These are phyloP conservation scores for Epizoanthus illoricatus DNA, from an alignment of 92 coral and sea anemone species.

Conservation along the genomic window DNA sequence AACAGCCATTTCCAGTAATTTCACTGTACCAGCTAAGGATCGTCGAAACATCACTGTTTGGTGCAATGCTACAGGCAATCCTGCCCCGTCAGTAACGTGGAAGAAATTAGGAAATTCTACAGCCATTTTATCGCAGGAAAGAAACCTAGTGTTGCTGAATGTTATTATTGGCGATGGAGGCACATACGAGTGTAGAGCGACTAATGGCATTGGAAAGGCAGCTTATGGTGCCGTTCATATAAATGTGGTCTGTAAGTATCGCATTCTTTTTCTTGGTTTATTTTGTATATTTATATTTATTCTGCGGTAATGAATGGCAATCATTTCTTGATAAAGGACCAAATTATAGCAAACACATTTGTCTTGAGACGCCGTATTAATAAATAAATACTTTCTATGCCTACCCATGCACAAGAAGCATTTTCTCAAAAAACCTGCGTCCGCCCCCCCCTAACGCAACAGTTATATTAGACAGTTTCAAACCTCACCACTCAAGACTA, in stretches of 20 bases:
- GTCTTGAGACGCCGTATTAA: too few relatives aligned
- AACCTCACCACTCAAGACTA: too few relatives aligned
- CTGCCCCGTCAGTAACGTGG: constrained; percentile 47
- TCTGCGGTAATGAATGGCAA: too few relatives aligned
- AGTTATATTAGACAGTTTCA: too few relatives aligned
- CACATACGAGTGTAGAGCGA: constrained; percentile 61
- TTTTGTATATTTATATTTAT: too few relatives aligned
- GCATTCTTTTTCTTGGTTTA: too few relatives aligned
- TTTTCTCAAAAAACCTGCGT: too few relatives aligned
- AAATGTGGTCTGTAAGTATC: constrained; percentile 27
- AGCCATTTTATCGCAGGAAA: constrained; percentile 36
- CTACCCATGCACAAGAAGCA: too few relatives aligned
- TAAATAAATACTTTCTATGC: too few relatives aligned
- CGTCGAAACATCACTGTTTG: constrained; percentile 20
- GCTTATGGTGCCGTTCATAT: constrained; percentile 41
- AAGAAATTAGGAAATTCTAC: constrained; percentile 39
- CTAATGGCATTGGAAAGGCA: constrained; percentile 65
- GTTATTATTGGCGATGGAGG: constrained; percentile 51
- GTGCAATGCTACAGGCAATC: constrained; percentile 35
- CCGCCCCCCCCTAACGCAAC: too few relatives aligned
- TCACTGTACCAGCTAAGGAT: constrained; percentile 10
- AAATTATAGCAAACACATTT: too few relatives aligned
- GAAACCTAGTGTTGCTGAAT: constrained; percentile 38
- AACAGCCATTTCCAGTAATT: constrained; percentile 21
- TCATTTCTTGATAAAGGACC: too few relatives aligned